These are phyloP conservation scores for Xiphophorus couchianus DNA, from an alignment of 2,113 vertebrate genomes.

Conservation along the genomic window DNA sequence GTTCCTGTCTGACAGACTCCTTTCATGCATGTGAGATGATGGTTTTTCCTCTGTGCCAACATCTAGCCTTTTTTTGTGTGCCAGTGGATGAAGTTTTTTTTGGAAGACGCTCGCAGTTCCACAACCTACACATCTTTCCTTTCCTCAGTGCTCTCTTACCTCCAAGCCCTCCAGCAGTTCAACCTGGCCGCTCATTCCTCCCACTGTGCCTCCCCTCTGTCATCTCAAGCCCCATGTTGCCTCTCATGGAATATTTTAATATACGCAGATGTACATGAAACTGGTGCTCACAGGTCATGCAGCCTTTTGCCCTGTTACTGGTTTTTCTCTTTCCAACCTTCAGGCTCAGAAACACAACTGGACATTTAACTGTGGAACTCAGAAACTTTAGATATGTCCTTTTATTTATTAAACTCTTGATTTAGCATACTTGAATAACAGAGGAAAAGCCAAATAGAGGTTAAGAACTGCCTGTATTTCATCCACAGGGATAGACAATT, in stretches of 20 bases:
- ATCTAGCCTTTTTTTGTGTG: constrained; percentile 20
- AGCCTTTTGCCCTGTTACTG: constrained; percentile 4
- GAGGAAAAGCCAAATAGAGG: not conserved
- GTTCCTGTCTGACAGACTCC: constrained; percentile 21
- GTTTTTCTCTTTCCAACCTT: not conserved
- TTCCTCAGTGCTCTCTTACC: constrained; percentile 10
- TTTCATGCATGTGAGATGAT: constrained; percentile 23
- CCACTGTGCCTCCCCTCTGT: constrained; percentile 25
- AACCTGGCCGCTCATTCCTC: constrained; percentile 11
- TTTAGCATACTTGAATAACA: constrained; percentile 13
- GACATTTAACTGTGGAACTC: constrained; percentile 14
- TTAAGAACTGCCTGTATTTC: not conserved
- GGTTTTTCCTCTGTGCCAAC: constrained; percentile 22
- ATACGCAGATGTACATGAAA: constrained; percentile 21
- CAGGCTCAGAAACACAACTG: constrained; percentile 2
- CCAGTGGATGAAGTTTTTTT: constrained; percentile 42
- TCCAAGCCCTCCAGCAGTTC: constrained; percentile 42
- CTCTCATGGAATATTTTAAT: constrained; percentile 48
- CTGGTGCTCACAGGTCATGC: constrained; percentile 16
- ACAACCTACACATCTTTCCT: constrained; percentile 44
- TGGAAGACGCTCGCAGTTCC: constrained; percentile 28
- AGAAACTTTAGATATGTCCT: not conserved
- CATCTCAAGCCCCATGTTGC: constrained; percentile 28
- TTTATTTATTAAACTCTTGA: constrained; percentile 8
- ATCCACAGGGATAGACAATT: not conserved